Base-by-base conservation (phyloP, 2,888 invertebrate species). In the Molorchus minor region DNA sequence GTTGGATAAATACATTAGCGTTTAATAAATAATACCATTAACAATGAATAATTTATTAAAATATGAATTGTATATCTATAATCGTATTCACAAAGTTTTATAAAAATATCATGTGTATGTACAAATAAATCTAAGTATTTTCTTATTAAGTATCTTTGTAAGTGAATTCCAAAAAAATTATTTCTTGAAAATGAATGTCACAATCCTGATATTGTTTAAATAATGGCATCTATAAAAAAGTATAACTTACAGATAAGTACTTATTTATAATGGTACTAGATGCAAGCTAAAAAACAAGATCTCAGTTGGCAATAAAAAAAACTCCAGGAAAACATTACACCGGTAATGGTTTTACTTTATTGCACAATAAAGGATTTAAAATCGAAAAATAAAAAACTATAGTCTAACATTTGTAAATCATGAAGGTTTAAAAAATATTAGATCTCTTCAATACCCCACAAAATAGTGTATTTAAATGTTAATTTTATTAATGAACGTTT, bases 11-110 rank as follows among this genome's bases (percentile, higher is more conserved):
- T n/a, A n/a, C n/a, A n/a, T n/a, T n/a, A n/a, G n/a, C n/a, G n/a
- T n/a, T n/a, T n/a, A n/a, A n/a, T n/a, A n/a, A n/a, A n/a, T n/a
- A n/a, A n/a, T n/a, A n/a, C n/a, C n/a, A n/a, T 21, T 12, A 61
- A 64, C 61, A 64, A 61, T 61, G 55, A 64, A 64, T 60, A 64
- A 64, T 64, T 64, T 62, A 64, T 62, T 64, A 61, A 64, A 64
- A 64, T 61, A 60, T 59, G 44, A 58, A 46, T 57, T 51, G 45
- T 58, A 54, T 61, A n/a, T n/a, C n/a, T n/a, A 54, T 56, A 53
- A 49, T 54, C 52, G 29, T 61, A 64, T 64, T 62, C 59, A 64
- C 60, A 64, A 45, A 46, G 13, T 20, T 49, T 54, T 58, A 60
- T 59, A 64, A 64, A 64, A 63, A 58, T 61, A 61, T 60, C 38